phyloP scores from a whole-genome alignment of 2,888 invertebrate species.

The Epinotia nisella region DNA sequence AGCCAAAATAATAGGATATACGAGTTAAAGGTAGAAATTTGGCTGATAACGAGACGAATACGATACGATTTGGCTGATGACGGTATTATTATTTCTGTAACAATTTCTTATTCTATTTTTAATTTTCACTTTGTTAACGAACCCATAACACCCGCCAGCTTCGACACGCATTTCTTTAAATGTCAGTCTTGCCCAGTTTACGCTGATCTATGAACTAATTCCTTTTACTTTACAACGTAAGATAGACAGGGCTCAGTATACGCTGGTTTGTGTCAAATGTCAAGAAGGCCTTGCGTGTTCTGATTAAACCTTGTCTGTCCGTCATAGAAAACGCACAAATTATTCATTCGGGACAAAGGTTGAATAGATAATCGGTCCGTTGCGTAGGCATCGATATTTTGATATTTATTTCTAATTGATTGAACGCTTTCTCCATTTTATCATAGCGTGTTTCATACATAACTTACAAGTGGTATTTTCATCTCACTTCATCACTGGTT shows the following conservation, averaged over 20 bases:
- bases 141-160: constrained; percentile 31
- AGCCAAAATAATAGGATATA: not conserved
- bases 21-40: not conserved
- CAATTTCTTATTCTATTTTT: constrained; percentile 22
- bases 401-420: not conserved
- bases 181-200: constrained; percentile 26
- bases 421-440: not conserved
- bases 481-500: too few species aligned
- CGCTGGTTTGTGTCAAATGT: constrained; percentile 22
- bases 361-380: constrained; percentile 35
- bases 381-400: not conserved
- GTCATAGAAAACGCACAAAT: constrained; percentile 36
- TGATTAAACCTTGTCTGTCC: constrained; percentile 38
- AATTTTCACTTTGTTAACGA: constrained; percentile 33
- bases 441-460: not conserved
- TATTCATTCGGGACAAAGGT: constrained; percentile 31
- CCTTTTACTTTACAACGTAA: not conserved
- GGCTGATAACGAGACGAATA: not conserved
- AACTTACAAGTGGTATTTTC: too few species aligned
- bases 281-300: constrained; percentile 40
- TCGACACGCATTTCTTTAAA: constrained; percentile 36
- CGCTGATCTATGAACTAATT: not conserved
- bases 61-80: not conserved
- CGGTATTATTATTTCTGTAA: not conserved
- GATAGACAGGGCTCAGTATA: not conserved